Conservation (phyloP, 2,797 vertebrate genomes). For the Silurus aristotelis region DNA sequence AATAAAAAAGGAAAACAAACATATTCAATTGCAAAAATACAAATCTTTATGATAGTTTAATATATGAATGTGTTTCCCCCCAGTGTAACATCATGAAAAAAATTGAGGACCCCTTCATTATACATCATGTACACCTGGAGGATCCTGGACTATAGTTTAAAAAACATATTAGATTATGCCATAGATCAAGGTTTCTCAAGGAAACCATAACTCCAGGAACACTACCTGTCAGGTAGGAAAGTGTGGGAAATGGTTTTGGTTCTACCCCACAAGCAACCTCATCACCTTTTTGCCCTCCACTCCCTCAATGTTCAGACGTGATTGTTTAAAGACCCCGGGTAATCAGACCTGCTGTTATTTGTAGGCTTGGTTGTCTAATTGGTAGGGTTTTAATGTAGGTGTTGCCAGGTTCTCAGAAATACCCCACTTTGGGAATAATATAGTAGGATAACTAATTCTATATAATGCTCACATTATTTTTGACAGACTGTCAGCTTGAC, state of each 20-base stretch:
- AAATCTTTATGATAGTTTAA: background rate
- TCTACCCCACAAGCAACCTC: background rate
- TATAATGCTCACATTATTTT: background rate
- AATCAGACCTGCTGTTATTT: background rate
- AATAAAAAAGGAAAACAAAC: background rate
- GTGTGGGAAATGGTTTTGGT: background rate
- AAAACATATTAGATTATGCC: background rate
- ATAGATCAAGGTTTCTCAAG: background rate
- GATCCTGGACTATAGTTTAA: background rate
- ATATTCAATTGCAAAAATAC: background rate
- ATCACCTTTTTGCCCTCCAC: background rate
- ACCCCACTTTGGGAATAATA: background rate
- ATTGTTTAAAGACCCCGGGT: background rate
- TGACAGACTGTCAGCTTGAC: background rate
- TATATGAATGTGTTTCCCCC: too few species aligned
- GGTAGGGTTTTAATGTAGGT: background rate
- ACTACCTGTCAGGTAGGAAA: background rate
- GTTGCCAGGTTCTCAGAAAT: background rate
- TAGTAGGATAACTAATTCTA: background rate
- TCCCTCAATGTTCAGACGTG: background rate
- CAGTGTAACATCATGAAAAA: background rate
- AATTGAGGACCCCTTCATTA: background rate
- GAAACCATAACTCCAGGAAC: background rate
- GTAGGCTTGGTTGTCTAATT: background rate
- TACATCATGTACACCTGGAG: background rate